phyloP scores from a whole-genome alignment of 2,888 invertebrate species.

The Scaeva pyrastri region DNA sequence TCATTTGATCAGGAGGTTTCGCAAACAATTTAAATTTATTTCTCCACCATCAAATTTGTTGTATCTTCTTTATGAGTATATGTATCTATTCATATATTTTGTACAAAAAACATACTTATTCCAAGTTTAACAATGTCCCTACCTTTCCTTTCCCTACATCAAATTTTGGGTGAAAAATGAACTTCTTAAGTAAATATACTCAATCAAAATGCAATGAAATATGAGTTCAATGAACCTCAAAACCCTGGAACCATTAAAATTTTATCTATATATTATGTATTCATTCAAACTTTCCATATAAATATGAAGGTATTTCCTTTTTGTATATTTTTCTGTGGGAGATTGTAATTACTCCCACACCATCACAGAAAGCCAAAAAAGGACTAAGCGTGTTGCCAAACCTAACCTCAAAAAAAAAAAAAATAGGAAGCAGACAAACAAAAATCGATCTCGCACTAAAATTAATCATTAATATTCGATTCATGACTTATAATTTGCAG shows the following conservation, averaged over 20 bases:
- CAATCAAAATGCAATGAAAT: conserved; percentile 36
- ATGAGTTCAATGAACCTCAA: conserved; percentile 60
- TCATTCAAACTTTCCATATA: neutral
- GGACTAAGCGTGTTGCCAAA: no score
- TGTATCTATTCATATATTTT: neutral
- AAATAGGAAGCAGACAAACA: conserved; percentile 31
- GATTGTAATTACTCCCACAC: no score
- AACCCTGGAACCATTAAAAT: neutral
- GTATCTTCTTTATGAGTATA: no score
- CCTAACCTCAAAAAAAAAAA: neutral
- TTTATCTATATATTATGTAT: neutral
- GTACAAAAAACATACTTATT: neutral
- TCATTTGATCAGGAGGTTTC: no score
- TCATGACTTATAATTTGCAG: conserved; percentile 73
- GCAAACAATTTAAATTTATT: no score
- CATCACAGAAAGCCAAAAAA: no score
- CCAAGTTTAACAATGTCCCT: neutral
- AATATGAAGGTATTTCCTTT: neutral
- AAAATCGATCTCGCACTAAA: conserved; percentile 40
- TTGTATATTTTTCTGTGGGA: neutral
- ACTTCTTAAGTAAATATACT: neutral
- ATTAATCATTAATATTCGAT: conserved; percentile 69
- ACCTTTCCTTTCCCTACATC: neutral
- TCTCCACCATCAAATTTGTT: no score
- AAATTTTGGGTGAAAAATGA: neutral